phyloP scores from a whole-genome alignment of 2,888 invertebrate genomes.

The Heteropelma amictum region DNA sequence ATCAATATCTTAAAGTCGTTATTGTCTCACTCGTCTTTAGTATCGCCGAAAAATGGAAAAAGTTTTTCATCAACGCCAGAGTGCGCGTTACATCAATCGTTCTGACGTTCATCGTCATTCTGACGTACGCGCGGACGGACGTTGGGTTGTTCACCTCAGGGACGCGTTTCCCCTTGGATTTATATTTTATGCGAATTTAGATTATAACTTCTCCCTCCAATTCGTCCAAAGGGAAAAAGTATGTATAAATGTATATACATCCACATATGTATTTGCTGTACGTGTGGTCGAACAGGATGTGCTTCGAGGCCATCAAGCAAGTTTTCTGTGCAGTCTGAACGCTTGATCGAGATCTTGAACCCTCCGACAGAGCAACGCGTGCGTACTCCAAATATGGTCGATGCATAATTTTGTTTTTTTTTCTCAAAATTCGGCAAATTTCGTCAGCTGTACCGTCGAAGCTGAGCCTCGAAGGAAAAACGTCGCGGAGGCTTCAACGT shows the following conservation, averaged over 20 bases:
- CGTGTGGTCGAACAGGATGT: slow-evolving; percentile 44
- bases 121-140: slow-evolving; percentile 13
- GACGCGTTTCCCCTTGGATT: not conserved
- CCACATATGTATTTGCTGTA: not conserved
- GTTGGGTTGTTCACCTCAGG: slow-evolving; percentile 25
- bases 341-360: slow-evolving; percentile 48
- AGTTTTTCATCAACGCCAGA: not conserved
- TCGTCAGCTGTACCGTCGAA: no score
- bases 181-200: slow-evolving; percentile 1
- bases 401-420: slow-evolving; percentile 13
- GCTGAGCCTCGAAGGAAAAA: no score
- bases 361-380: not conserved
- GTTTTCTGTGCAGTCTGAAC: slow-evolving; percentile 30
- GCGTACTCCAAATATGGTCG: slow-evolving; percentile 30
- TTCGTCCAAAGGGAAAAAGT: slow-evolving; percentile 12
- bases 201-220: slow-evolving; percentile 1
- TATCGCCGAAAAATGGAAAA: no score
- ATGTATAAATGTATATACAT: not conserved
- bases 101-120: not conserved
- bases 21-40: no score
- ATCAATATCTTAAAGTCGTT: no score
- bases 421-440: not conserved
- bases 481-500: no score
- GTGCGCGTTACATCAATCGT: not conserved
- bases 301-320: slow-evolving; percentile 43